Base-by-base conservation (phyloP, 2,797 vertebrate genomes). In the Muscicapa comitata region DNA sequence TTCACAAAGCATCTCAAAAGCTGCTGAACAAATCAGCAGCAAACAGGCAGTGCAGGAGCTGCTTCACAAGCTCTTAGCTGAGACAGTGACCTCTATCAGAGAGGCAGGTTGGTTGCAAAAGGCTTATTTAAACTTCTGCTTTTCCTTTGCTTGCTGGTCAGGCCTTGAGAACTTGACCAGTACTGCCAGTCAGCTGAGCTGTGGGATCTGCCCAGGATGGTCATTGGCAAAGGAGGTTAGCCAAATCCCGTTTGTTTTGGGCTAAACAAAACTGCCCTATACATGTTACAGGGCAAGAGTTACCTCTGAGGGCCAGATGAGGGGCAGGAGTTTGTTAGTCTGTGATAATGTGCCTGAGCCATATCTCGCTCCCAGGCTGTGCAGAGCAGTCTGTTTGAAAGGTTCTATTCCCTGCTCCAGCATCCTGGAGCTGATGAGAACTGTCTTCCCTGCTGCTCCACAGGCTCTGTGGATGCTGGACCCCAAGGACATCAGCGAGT, bases 381-480 rank as follows among this genome's bases (percentile, higher is more conserved):
- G 51, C 79, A 53, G 51, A 70, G 24, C 17, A 53, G 15, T 45
- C 33, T 61, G 23, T n/a, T 28, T 37, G 63, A n/a, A 66, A 70
- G 33, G 18, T 38, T 4, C 0, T 18, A 0, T 43, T 42, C 80
- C 37, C 58, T 54, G 18, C 70, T 83, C 57, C 0, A 0, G 18
- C 13, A 19, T 58, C 61, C 65, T 45, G 43, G 54, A 89, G 26
- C 55, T 70, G 38, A 31, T 54, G 67, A 26, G 63, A 38, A 13
- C 11, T 72, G 33, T n/a, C 35, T 15, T 63, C n/a, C 19, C 17
- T 77, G 25, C 25, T 71, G 23, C 1, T 84, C 40, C 26, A 15
- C 95, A 99, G 99, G 99, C 99, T 5, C 94, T 99, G 94, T 99
- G 99, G 99, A 98, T 98, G 98, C 98, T 99, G 98, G 99, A 99